Percentiles rank a stretch among this genome's conserved stretches.
Conservation (phyloP, 2,888 invertebrate genomes). For the Drosophila prolongata region DNA sequence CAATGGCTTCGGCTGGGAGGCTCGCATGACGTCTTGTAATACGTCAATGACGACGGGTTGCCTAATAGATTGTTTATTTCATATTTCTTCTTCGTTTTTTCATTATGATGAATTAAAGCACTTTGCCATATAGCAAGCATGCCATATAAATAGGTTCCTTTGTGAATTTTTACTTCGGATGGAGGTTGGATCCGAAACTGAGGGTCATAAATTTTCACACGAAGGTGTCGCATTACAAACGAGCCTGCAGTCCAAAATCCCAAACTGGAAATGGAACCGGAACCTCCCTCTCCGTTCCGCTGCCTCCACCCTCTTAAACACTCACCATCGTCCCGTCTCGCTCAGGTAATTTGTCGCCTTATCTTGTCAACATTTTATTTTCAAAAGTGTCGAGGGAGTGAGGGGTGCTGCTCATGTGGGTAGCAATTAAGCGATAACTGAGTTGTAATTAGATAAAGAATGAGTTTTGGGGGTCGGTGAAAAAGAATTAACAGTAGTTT, state of each 20-base stretch:
- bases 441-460: slow-evolving; percentile 40
- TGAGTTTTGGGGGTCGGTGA: background rate
- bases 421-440: slow-evolving; percentile 56
- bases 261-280: slow-evolving; percentile 47
- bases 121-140: slow-evolving; percentile 60
- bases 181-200: slow-evolving; percentile 19
- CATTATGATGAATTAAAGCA: slow-evolving; percentile 68
- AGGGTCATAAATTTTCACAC: slow-evolving; percentile 74
- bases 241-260: slow-evolving; percentile 35
- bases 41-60: slow-evolving; percentile 84
- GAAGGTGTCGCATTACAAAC: slow-evolving; percentile 76
- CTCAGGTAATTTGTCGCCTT: slow-evolving; percentile 74
- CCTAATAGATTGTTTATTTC: slow-evolving; percentile 80
- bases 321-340: slow-evolving; percentile 9
- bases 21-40: slow-evolving; percentile 83
- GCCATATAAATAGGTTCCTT: slow-evolving; percentile 40
- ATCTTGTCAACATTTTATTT: slow-evolving; percentile 74
- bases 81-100: slow-evolving; percentile 22
- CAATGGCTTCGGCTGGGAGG: slow-evolving; percentile 38
- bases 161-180: slow-evolving; percentile 42
- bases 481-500: background rate
- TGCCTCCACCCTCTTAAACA: background rate
- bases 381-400: slow-evolving; percentile 32
- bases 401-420: slow-evolving; percentile 55
- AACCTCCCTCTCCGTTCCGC: slow-evolving; percentile 40